Evolutionary conservation across 1,140 invertebrate genomes (phyloP), one percentile per base, ranked within the genome.

Genomic region (Drosophila mojavensis): DNA sequence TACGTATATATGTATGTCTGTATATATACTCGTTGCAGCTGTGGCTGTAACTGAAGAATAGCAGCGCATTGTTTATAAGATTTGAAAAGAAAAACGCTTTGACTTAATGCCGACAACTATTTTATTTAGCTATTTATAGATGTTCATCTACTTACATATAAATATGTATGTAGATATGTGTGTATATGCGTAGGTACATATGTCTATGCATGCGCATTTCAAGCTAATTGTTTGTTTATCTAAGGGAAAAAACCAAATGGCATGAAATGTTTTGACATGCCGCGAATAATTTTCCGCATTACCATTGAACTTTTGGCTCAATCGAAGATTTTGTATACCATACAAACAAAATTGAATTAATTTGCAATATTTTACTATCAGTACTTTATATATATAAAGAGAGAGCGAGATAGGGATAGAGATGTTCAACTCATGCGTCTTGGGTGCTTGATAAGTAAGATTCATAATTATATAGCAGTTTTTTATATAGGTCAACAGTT

Each of bases 211-310:
- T 75, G 60, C 68, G 73, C 61, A 75, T 64, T 75, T 70, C 47
- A 30, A 39, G 45, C 45, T 59, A 71, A 75, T 75, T 65, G 59
- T 75, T 71, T 75, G 68, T 75, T 75, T 75, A 75, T 65, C 50
- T 33, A 36, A 60, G 43, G 51, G 20, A 69, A 50, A 68, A 63
- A 75, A 54, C 66, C 67, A 65, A 75, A 75, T 71, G 60, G 36
- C 68, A 54, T 68, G 60, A 71, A 75, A 69, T 75, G 60, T 75
- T 75, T 70, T 75, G 72, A 70, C 67, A 75, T 70, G 54, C 54
- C 54, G 53, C 51, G 64, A 54, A 47, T 39, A 70, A 75, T 70
- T 28, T 75, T 58, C 43, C 68, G 47, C 41, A 65, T 65, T 64
- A 54, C 66, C 59, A 75, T 70, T 64, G 67, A 60, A 75, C 66